Base-by-base conservation (phyloP, 2,797 vertebrate species). In the Bradypus variegatus region DNA sequence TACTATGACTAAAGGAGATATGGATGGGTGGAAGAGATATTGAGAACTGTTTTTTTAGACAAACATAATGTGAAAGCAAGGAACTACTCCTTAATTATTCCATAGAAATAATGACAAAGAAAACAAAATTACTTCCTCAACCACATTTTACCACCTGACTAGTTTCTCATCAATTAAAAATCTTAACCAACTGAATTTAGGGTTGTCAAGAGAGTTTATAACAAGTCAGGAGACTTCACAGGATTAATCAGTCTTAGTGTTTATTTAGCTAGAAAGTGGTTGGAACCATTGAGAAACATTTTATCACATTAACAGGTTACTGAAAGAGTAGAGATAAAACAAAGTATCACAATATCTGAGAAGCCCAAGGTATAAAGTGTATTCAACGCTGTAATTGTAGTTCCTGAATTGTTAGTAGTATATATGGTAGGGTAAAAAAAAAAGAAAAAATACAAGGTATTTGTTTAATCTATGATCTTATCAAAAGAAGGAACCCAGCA, bases 81-180 rank as follows among this genome's bases (percentile, higher is more conserved):
- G 33, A 94, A 90, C 18, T 80, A 29, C 8, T 81, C 60, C 65
- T 60, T 72, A 94, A 88, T 94, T 83, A 94, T 48, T 80, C 33
- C 45, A 72, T 58, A 67, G 53, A 94, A 91, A 91, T 88, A 91
- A 86, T 87, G 45, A 33, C 33, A 90, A 83, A 41, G 48, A 94
- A 83, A 90, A 69, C 15, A 93, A 88, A 93, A 72, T 82, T 96
- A 78, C 72, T 91, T 90, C 18, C 70, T 15, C 72, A 83, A 88
- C 16, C 27, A 77, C 21, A 78, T 77, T 93, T 91, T 86, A 73
- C 90, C 67, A 80, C 33, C n/a, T 91, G 38, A 81, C 13, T 67
- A 31, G 53, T 69, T 94, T 70, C 94, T 62, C 48, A 60, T 86
- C 25, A 94, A 83, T 76, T 73, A 60, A 85, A 94, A 91, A 90